phyloP scores from a whole-genome alignment of 2,888 invertebrate species.

The Drosophila fulvimacula region DNA sequence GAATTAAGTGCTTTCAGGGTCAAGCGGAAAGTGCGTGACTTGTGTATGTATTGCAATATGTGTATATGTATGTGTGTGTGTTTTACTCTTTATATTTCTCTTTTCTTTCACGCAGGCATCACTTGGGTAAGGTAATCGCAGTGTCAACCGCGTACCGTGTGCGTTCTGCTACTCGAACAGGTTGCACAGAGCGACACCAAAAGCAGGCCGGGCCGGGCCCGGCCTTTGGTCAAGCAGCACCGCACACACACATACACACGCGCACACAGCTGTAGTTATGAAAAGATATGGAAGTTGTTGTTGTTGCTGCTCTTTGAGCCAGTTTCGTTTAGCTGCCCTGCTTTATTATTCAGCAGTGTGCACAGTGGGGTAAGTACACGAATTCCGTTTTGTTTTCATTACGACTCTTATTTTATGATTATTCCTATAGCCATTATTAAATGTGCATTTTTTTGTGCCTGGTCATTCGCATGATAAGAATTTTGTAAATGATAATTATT shows the following conservation, averaged over 20 bases:
- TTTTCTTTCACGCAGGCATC: conserved; percentile 35
- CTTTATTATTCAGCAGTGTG: conserved; percentile 36
- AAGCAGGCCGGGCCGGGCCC: conserved; percentile 23
- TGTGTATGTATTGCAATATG: not conserved
- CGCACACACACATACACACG: conserved; percentile 2
- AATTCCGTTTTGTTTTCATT: conserved; percentile 72
- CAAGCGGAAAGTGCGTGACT: not conserved
- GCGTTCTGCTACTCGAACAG: conserved; percentile 63
- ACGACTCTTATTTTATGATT: conserved; percentile 42
- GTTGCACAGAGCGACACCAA: conserved; percentile 62
- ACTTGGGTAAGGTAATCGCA: conserved; percentile 66
- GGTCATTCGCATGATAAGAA: conserved; percentile 60
- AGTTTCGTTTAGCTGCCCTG: conserved; percentile 50
- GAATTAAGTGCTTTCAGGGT: not conserved
- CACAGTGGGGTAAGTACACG: conserved; percentile 34
- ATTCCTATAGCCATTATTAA: conserved; percentile 18
- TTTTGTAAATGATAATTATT: conserved; percentile 44
- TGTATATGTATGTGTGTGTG: not conserved
- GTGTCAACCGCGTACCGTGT: conserved; percentile 61
- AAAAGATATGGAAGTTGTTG: conserved; percentile 22
- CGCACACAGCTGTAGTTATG: conserved; percentile 19
- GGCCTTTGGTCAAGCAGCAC: conserved; percentile 46
- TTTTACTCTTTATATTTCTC: not conserved
- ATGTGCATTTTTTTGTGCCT: conserved; percentile 32
- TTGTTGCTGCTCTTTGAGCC: conserved; percentile 35